Percentiles rank a stretch among this genome's conserved stretches.
Evolutionary conservation across 2,797 vertebrate species (phyloP).

Genomic region (Sebastes aleutianus): DNA sequence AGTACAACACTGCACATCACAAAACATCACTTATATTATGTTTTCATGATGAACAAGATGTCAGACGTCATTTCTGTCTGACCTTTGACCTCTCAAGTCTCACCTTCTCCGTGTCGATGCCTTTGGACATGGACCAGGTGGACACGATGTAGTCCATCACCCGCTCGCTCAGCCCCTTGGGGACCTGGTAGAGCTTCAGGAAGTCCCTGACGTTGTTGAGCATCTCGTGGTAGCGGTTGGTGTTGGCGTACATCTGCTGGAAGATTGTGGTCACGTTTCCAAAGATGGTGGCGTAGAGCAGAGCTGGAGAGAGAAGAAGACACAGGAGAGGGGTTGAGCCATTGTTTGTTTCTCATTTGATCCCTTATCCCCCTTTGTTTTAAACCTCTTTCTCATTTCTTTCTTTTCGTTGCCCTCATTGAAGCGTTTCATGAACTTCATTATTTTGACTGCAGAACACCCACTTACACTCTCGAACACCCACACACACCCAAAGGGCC

Average conservation of each 20-base stretch:
- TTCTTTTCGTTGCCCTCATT: not conserved
- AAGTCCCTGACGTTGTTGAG: slow-evolving; percentile 97
- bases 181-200: slow-evolving; percentile 97
- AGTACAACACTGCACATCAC: too few species aligned
- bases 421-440: not conserved
- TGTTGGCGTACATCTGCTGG: slow-evolving; percentile 99
- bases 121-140: slow-evolving; percentile 98
- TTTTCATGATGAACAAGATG: not conserved
- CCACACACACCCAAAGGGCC: not conserved
- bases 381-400: not conserved
- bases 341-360: not conserved
- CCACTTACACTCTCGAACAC: not conserved
- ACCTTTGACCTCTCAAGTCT: not conserved
- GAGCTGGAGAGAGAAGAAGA: slow-evolving; percentile 77
- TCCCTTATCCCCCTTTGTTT: not conserved
- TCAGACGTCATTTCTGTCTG: not conserved
- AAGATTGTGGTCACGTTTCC: slow-evolving; percentile 98
- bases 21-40: too few species aligned
- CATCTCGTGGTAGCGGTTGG: slow-evolving; percentile 98
- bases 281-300: slow-evolving; percentile 98
- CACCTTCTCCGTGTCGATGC: slow-evolving; percentile 98
- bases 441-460: not conserved
- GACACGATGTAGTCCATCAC: slow-evolving; percentile 99
- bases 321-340: not conserved
- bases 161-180: slow-evolving; percentile 95